Conservation (phyloP, 2,113 vertebrate species). For the Thermophis baileyi region DNA sequence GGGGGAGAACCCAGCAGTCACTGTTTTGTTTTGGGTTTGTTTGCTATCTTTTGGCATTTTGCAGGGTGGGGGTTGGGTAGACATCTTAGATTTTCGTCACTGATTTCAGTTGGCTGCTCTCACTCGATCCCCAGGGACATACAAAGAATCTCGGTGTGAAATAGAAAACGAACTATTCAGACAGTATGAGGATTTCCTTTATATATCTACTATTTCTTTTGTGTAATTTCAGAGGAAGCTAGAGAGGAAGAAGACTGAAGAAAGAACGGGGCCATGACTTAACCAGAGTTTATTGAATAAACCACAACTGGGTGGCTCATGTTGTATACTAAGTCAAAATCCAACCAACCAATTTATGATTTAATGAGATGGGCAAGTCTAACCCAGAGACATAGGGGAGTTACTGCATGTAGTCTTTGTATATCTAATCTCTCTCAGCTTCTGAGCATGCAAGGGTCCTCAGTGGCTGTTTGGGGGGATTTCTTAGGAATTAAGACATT, state of each 20-base stretch:
- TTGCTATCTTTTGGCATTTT: not conserved
- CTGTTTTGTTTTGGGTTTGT: not conserved
- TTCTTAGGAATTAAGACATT: not conserved
- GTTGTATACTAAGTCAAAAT: not conserved
- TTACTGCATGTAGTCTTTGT: not conserved
- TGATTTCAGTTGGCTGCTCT: not conserved
- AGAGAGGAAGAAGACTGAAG: not conserved
- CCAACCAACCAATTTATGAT: not conserved
- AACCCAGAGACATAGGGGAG: not conserved
- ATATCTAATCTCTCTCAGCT: not conserved
- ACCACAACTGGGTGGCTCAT: not conserved
- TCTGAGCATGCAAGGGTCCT: no score
- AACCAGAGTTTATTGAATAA: not conserved
- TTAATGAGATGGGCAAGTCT: not conserved
- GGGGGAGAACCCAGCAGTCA: not conserved
- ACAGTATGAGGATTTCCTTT: not conserved
- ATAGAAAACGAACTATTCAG: not conserved
- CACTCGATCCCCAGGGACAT: not conserved
- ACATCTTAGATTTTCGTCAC: not conserved
- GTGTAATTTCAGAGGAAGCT: not conserved
- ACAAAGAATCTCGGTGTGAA: not conserved
- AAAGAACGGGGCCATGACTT: not conserved
- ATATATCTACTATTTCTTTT: not conserved
- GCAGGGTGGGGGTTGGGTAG: not conserved
- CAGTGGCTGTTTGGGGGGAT: not conserved